These are phyloP conservation scores for Hylaeus volcanicus DNA, from an alignment of 1,140 invertebrate species.

Conservation along the genomic window DNA sequence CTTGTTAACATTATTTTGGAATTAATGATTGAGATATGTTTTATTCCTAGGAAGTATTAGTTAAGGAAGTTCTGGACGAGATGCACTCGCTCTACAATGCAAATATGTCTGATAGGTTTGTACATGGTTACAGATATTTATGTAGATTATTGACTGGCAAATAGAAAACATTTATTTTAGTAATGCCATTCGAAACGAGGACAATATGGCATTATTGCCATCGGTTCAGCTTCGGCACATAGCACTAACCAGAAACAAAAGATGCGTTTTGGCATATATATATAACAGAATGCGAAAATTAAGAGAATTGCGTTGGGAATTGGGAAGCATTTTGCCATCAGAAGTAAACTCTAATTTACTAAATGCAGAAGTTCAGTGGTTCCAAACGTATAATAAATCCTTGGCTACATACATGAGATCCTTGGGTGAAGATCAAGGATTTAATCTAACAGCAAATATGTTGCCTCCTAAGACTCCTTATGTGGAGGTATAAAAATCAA, in stretches of 20 bases:
- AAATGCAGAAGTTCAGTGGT: slow-evolving; percentile 92
- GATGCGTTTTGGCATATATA: slow-evolving; percentile 94
- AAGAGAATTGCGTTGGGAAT: slow-evolving; percentile 93
- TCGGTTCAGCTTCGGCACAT: slow-evolving; percentile 91
- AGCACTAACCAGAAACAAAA: slow-evolving; percentile 92
- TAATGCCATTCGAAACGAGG: slow-evolving; percentile 53
- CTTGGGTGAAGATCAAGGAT: slow-evolving; percentile 88
- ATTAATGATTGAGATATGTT: not conserved
- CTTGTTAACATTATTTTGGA: not conserved
- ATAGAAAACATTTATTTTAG: slow-evolving; percentile 32
- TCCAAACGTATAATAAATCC: slow-evolving; percentile 92
- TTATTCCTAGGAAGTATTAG: slow-evolving; percentile 83
- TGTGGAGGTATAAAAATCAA: slow-evolving; percentile 85
- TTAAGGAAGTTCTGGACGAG: slow-evolving; percentile 89
- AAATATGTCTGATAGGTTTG: slow-evolving; percentile 88
- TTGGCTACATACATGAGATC: slow-evolving; percentile 94
- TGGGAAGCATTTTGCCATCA: slow-evolving; percentile 92
- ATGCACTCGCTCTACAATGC: slow-evolving; percentile 88
- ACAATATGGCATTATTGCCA: slow-evolving; percentile 70
- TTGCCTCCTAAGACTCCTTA: slow-evolving; percentile 95
- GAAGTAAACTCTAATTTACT: slow-evolving; percentile 92
- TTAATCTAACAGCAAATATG: slow-evolving; percentile 94
- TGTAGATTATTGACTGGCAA: not conserved
- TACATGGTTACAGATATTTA: slow-evolving; percentile 44
- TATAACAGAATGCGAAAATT: slow-evolving; percentile 91